A percentile compares a stretch with the other conserved stretches of the same genome.
phyloP scores from a whole-genome alignment of 2,888 invertebrate species.

The Rotaria macrura region DNA sequence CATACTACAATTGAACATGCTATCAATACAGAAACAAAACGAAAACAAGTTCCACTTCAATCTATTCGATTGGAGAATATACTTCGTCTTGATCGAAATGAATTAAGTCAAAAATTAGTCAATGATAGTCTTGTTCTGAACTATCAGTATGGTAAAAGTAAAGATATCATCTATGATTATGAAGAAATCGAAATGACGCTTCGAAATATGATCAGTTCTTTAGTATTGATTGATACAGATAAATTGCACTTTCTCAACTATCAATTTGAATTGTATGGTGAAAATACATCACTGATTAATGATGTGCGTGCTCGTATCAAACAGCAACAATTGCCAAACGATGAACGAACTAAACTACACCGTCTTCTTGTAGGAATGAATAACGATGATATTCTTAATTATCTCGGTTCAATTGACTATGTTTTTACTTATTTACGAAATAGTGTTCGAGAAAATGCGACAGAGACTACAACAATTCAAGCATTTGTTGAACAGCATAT shows the following conservation, averaged over 20 bases:
- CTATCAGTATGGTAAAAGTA: not conserved
- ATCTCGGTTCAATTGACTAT: not conserved
- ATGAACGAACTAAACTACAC: not conserved
- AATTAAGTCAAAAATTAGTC: not conserved
- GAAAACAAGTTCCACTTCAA: not conserved
- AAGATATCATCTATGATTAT: not conserved
- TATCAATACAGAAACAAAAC: not conserved
- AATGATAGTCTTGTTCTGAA: not conserved
- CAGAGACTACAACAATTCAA: not conserved
- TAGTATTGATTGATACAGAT: not conserved
- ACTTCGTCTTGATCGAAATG: not conserved
- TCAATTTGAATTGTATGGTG: not conserved
- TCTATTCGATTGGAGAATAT: not conserved
- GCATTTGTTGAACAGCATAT: not conserved
- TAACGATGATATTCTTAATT: not conserved
- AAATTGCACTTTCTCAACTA: not conserved
- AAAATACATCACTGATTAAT: not conserved
- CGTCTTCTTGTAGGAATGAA: not conserved
- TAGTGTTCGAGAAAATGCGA: not conserved
- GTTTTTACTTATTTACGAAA: not conserved
- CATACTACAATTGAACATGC: not conserved
- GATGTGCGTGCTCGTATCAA: not conserved
- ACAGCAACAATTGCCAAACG: not conserved
- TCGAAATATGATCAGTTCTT: not conserved
- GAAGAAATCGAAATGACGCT: not conserved